Evolutionary conservation across 2,888 invertebrate species (phyloP), one percentile per base, ranked within the genome.

Genomic region (Temnothorax unifasciatus): DNA sequence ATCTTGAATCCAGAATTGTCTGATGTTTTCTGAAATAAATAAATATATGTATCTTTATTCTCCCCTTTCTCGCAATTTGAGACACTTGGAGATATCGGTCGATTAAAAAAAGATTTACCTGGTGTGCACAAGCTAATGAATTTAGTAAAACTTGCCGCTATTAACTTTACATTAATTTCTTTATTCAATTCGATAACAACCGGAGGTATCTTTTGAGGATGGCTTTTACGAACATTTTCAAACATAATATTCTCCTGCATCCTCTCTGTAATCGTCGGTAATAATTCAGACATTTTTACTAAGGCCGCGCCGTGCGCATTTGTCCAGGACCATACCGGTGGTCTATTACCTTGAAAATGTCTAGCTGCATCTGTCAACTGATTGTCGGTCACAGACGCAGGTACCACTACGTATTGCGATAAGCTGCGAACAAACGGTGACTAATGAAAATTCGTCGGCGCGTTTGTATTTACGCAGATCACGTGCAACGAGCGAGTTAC

Each of bases 231-330:
- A 82, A 97, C 96, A 88, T 96, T 96, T 92, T 97, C 97, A 79
- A 97, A 95, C 95, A 97, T 96, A 41, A 96, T 96, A 93, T 97
- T 97, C 94, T 97, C 97, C 92, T 96, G 96, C 79, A 96, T 96
- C 88, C 96, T 96, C 87, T 97, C 97, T 29, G 96, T 96, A 73
- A 97, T 96, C 18, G 96, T 96, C 3, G 97, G 96, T 89, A 97
- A 96, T 61, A 98, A 94, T 93, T 98, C 98, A 0, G 98, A 97
- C 96, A 98, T 97, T 91, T 98, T 96, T 79, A 99, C 96, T 91
- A 99, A 95, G 18, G 98, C 97, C 18, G 97, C 98, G 6, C 98
- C 98, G 88, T 96, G 91, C 41, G 90, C 91, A 81, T 91, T 94
- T 15, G 93, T 93, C 95, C 95, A 95, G 90, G 96, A 97, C 98